These are phyloP conservation scores for Lampropteryx suffumata DNA, from an alignment of 2,888 invertebrate genomes.

Conservation along the genomic window DNA sequence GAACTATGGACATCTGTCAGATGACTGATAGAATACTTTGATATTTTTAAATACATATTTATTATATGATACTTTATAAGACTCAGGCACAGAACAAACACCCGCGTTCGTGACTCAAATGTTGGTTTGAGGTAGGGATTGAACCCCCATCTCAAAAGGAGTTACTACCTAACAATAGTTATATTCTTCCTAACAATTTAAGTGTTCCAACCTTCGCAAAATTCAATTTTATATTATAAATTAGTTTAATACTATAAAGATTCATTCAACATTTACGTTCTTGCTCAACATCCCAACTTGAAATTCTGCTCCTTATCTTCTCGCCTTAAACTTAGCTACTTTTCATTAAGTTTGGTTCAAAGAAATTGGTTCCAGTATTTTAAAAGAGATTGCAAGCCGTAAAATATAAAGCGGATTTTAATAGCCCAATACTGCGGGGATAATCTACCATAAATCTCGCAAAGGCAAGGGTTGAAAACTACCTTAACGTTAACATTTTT, in stretches of 20 bases:
- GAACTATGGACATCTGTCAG: too few relatives aligned
- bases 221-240: background rate
- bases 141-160: too few relatives aligned
- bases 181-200: too few relatives aligned
- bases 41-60: too few relatives aligned
- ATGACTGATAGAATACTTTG: too few relatives aligned
- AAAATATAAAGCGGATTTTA: slow-evolving; percentile 51
- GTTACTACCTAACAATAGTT: too few relatives aligned
- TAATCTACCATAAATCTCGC: slow-evolving; percentile 54
- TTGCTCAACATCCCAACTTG: slow-evolving; percentile 1
- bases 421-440: slow-evolving; percentile 46
- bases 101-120: too few relatives aligned
- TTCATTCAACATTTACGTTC: slow-evolving; percentile 1
- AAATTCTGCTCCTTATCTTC: slow-evolving; percentile 9
- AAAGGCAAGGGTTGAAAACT: slow-evolving; percentile 56
- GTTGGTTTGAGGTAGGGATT: too few relatives aligned
- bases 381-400: slow-evolving; percentile 43
- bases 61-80: too few relatives aligned
- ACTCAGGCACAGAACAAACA: too few relatives aligned
- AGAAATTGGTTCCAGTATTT: slow-evolving; percentile 33
- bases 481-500: slow-evolving; percentile 57
- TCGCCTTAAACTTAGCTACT: slow-evolving; percentile 11
- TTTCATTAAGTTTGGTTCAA: slow-evolving; percentile 30
- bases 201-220: too few relatives aligned
- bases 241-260: background rate